Base-by-base conservation (phyloP, 2,113 vertebrate genomes). In the Carassius carassius region DNA sequence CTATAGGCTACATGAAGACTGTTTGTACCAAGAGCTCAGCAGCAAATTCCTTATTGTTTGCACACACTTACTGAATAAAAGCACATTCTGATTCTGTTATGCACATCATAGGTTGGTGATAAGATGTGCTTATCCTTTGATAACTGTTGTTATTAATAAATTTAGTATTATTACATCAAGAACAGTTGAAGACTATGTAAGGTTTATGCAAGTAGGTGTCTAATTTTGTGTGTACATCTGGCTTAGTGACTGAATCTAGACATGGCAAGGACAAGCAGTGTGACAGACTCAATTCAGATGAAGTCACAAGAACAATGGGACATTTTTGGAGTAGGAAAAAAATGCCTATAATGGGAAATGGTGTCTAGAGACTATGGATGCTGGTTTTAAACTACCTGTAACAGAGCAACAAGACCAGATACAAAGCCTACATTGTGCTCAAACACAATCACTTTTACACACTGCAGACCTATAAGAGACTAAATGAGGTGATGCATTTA, bases 291-390 rank as follows among this genome's bases (percentile, higher is more conserved):
- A 23, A 47, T 80, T 16, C 58, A 65, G 54, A 78, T 78, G 76
- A 78, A 78, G 56, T 78, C 54, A 37, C 21, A 78, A 65, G 58
- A 80, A 80, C 78, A 80, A 80, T 62, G 8, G 78, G 37, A 29
- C n/a, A 23, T 63, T 80, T 79, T 65, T 63, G 12, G 16, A 29
- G 41, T 47, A 44, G 41, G 37, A 60, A 78, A 58, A 21, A 44
- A 56, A 35, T 6, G 25, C 1, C 10, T 77, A 6, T 58, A 37
- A 44, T 79, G n/a, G 58, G 37, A 41, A 62, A 63, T 62, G 0
- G 58, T 63, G n/a, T 44, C 56, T 63, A 47, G 21, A 79, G 17
- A 60, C 14, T 47, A 60, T 35, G 9, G 35, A 6, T 65, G 58
- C 29, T 3, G 14, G 21, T 65, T 65, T 41, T 41, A 62, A 60